phyloP scores from a whole-genome alignment of 1,140 invertebrate genomes.

The Papilio glaucus region DNA sequence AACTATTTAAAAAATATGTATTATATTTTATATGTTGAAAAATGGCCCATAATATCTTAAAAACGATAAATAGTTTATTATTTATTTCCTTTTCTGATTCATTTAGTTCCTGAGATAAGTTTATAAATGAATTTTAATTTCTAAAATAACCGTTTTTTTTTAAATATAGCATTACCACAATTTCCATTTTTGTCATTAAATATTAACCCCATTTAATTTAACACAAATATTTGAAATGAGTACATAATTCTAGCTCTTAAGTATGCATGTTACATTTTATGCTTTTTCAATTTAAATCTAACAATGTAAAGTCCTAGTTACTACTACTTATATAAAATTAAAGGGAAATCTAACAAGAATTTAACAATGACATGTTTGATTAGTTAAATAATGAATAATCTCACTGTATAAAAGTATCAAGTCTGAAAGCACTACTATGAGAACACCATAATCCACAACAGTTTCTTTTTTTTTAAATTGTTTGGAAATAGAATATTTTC shows the following conservation, averaged over 20 bases:
- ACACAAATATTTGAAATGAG: conserved; percentile 24
- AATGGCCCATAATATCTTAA: too few relatives aligned
- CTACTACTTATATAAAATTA: conserved; percentile 27
- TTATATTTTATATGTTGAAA: too few relatives aligned
- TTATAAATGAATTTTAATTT: conserved; percentile 23
- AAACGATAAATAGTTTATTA: too few relatives aligned
- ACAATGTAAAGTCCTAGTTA: conserved; percentile 5
- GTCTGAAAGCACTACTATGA: conserved; percentile 28
- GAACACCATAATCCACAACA: conserved; percentile 7
- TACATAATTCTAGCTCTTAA: conserved; percentile 30
- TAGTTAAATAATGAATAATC: conserved; percentile 33
- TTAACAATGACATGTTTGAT: conserved; percentile 32
- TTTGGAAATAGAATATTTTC: neutral
- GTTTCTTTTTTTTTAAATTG: neutral
- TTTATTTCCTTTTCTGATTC: too few relatives aligned
- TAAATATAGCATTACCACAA: too few relatives aligned
- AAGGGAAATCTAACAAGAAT: conserved; percentile 23
- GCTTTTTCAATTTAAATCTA: conserved; percentile 32
- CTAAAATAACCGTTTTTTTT: neutral
- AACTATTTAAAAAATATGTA: too few relatives aligned
- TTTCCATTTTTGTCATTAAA: conserved; percentile 1
- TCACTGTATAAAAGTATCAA: conserved; percentile 38
- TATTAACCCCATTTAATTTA: conserved; percentile 26
- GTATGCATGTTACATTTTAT: conserved; percentile 34
- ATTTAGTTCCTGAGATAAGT: conserved; percentile 5